These are phyloP conservation scores for Argynnis bischoffii DNA, from an alignment of 2,888 invertebrate species.

Conservation along the genomic window DNA sequence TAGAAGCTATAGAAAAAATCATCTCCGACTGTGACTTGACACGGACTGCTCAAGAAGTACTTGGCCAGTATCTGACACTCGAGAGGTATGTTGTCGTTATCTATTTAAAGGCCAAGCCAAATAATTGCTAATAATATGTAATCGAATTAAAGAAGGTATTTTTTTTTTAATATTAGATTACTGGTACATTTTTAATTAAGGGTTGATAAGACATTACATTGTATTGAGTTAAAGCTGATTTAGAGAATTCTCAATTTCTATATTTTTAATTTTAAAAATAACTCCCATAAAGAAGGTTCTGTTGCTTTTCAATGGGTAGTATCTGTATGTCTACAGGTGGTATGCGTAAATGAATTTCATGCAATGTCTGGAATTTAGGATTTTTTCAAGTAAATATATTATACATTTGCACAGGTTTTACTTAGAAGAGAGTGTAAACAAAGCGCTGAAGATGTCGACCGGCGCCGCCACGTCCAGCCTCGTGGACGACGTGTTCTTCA, in stretches of 20 bases:
- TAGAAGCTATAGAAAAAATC: conserved; percentile 79
- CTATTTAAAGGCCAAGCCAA: neutral
- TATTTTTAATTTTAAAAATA: too few species aligned
- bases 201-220: too few species aligned
- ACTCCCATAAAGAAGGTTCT: too few species aligned
- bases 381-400: neutral
- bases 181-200: too few species aligned
- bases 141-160: neutral
- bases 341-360: too few species aligned
- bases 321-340: too few species aligned
- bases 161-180: neutral
- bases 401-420: conserved; percentile 84
- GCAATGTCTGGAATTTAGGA: too few species aligned
- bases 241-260: too few species aligned
- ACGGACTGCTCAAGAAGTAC: conserved; percentile 89
- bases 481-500: conserved; percentile 98
- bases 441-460: conserved; percentile 92
- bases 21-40: conserved; percentile 88
- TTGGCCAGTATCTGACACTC: conserved; percentile 94
- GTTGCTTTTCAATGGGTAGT: too few species aligned
- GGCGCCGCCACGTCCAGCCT: conserved; percentile 92
- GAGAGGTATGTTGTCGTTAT: conserved; percentile 84
- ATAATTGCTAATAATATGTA: too few species aligned
- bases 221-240: too few species aligned
- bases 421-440: conserved; percentile 96